A percentile compares a stretch with the other conserved stretches of the same genome.
These are phyloP conservation scores for Scelioninae gen. 2 DNA, from an alignment of 2,888 invertebrate genomes.

Conservation along the genomic window DNA sequence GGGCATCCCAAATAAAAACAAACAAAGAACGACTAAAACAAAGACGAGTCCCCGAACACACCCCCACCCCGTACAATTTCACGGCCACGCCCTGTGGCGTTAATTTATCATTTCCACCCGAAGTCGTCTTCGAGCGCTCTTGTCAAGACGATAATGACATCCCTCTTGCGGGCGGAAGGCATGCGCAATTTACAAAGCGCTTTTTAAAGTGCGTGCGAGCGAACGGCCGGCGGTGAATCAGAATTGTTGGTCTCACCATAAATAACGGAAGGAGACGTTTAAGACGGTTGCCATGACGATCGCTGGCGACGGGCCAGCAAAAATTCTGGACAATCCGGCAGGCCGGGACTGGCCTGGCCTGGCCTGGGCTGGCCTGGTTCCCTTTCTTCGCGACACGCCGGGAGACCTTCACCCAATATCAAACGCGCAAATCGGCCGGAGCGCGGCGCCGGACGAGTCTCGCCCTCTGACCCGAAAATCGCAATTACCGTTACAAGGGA, in stretches of 20 bases:
- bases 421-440: slow-evolving; percentile 36
- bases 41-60: too few species aligned
- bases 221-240: slow-evolving; percentile 62
- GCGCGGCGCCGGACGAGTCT: background rate
- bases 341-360: slow-evolving; percentile 67
- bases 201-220: slow-evolving; percentile 47
- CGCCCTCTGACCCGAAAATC: background rate
- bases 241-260: slow-evolving; percentile 62
- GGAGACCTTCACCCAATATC: slow-evolving; percentile 70
- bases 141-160: slow-evolving; percentile 38
- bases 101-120: background rate
- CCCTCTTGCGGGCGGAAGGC: slow-evolving; percentile 30
- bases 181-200: slow-evolving; percentile 42
- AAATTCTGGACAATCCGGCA: slow-evolving; percentile 69
- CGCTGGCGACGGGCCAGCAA: slow-evolving; percentile 70
- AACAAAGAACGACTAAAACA: too few species aligned
- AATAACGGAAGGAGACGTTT: slow-evolving; percentile 65
- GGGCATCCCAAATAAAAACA: too few species aligned
- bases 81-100: background rate
- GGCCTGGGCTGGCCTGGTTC: slow-evolving; percentile 69
- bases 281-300: slow-evolving; percentile 71
- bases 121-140: slow-evolving; percentile 25
- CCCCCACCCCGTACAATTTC: too few species aligned
- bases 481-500: background rate
- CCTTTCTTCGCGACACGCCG: slow-evolving; percentile 57